A percentile compares a stretch with the other conserved stretches of the same genome.
These are phyloP conservation scores for Drosophila lutescens DNA, from an alignment of 2,888 invertebrate species.

Conservation along the genomic window DNA sequence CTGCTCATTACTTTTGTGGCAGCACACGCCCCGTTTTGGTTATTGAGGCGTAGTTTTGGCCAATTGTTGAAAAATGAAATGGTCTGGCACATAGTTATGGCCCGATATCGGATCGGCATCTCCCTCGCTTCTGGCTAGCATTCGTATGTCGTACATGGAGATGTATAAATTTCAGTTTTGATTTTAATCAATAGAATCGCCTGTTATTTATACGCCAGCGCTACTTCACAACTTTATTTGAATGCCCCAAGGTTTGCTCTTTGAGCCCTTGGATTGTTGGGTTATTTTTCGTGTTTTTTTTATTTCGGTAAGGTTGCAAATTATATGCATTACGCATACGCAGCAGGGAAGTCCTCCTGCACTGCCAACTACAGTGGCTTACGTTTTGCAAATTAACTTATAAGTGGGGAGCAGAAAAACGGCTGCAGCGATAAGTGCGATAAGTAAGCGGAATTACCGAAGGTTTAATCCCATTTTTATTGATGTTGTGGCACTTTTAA, in stretches of 20 bases:
- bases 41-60: constrained; percentile 74
- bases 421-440: constrained; percentile 26
- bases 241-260: constrained; percentile 49
- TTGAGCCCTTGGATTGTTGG: constrained; percentile 6
- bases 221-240: constrained; percentile 79
- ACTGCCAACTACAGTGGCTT: constrained; percentile 7
- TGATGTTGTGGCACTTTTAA: constrained; percentile 1
- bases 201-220: constrained; percentile 73
- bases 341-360: constrained; percentile 31
- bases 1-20: constrained; percentile 76
- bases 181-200: constrained; percentile 67
- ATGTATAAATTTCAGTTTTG: constrained; percentile 60
- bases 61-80: constrained; percentile 80
- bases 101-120: constrained; percentile 37
- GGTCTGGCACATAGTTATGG: constrained; percentile 76
- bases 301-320: constrained; percentile 48
- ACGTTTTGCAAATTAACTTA: constrained; percentile 68
- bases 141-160: constrained; percentile 30
- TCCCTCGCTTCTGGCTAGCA: constrained; percentile 64
- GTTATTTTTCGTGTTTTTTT: constrained; percentile 13
- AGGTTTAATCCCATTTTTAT: constrained; percentile 16
- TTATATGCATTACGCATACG: constrained; percentile 76
- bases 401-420: constrained; percentile 47
- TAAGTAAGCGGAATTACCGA: constrained; percentile 30
- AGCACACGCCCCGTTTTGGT: constrained; percentile 55